Conservation (phyloP, 2,888 invertebrate species). For the Seladonia tumulorum region DNA sequence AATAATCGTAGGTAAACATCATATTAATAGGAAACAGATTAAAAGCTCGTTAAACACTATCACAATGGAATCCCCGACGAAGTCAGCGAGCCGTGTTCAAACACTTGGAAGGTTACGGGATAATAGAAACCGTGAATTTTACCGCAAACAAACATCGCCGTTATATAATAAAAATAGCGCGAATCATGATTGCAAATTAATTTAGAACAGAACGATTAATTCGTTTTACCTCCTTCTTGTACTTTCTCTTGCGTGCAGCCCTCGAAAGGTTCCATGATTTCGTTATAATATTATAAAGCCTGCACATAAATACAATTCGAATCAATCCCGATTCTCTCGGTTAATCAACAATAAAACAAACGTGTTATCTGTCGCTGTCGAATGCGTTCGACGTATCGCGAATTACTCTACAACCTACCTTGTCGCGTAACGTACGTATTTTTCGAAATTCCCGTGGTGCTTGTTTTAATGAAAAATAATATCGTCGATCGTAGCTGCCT, state of each 20-base stretch:
- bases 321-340: slow-evolving; percentile 57
- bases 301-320: slow-evolving; percentile 62
- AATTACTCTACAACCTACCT: slow-evolving; percentile 42
- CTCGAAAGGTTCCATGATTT: slow-evolving; percentile 74
- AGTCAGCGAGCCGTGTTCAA: slow-evolving; percentile 39
- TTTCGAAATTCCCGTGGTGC: slow-evolving; percentile 54
- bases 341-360: slow-evolving; percentile 22
- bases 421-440: slow-evolving; percentile 38
- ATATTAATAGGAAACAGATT: neutral
- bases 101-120: slow-evolving; percentile 64
- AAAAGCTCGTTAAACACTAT: slow-evolving; percentile 16
- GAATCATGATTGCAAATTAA: slow-evolving; percentile 45
- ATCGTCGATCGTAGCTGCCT: slow-evolving; percentile 64
- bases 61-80: slow-evolving; percentile 19
- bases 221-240: slow-evolving; percentile 73
- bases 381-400: slow-evolving; percentile 13
- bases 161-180: slow-evolving; percentile 52
- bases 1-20: neutral
- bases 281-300: slow-evolving; percentile 66
- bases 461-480: slow-evolving; percentile 64
- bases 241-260: slow-evolving; percentile 70
- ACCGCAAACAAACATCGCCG: slow-evolving; percentile 23
- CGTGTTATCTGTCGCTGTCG: neutral
- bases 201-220: slow-evolving; percentile 16
- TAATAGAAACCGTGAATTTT: slow-evolving; percentile 45